Evolutionary conservation across 2,113 vertebrate genomes (phyloP).

Genomic region (Spea multiplicata): DNA sequence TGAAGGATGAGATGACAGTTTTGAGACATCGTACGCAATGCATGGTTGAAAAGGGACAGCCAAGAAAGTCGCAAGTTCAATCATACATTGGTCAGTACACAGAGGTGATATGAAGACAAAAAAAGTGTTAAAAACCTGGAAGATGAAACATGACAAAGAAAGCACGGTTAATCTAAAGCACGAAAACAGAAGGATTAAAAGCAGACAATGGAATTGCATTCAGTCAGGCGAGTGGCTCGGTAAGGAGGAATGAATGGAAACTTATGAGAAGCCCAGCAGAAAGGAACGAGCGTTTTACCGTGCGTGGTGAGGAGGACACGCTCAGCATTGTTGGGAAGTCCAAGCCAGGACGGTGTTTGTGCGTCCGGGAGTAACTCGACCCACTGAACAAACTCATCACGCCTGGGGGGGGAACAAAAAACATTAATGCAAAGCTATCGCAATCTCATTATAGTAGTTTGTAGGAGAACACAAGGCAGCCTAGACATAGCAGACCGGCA

Average conservation of each 20-base stretch:
- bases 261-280: not conserved
- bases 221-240: not conserved
- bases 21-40: not conserved
- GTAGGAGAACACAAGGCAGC: too few species aligned
- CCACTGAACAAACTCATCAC: constrained; percentile 98
- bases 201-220: too few species aligned
- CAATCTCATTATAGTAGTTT: too few species aligned
- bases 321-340: constrained; percentile 94
- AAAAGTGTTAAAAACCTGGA: not conserved
- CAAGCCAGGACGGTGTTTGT: constrained; percentile 95
- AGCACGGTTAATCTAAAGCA: not conserved
- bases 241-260: not conserved
- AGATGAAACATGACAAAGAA: constrained; percentile 2
- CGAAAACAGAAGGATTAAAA: not conserved
- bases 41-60: not conserved
- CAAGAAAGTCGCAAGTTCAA: not conserved
- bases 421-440: too few species aligned
- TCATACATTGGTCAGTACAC: not conserved
- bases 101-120: not conserved
- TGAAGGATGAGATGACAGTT: constrained; percentile 26
- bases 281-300: constrained; percentile 66
- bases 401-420: constrained; percentile 69
- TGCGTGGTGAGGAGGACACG: constrained; percentile 94
- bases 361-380: constrained; percentile 97
- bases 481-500: too few species aligned